Conservation (phyloP, 2,113 vertebrate genomes). For the Microtus pennsylvanicus region DNA sequence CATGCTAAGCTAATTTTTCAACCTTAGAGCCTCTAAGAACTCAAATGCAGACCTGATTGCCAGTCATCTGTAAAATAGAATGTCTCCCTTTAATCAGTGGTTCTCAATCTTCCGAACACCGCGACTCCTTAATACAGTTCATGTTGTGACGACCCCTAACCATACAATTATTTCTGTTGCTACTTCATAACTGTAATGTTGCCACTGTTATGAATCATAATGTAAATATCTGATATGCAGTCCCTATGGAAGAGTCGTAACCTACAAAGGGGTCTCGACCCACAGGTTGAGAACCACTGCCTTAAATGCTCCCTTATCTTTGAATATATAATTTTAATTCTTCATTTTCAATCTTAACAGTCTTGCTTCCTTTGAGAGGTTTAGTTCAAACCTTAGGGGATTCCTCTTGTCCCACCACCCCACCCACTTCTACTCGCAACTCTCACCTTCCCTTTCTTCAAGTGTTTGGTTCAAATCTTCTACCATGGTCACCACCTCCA, state of each 20-base stretch:
- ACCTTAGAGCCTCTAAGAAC: neutral
- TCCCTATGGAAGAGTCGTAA: neutral
- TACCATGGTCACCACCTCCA: conserved; percentile 68
- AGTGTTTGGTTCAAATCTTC: conserved; percentile 73
- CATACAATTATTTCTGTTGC: neutral
- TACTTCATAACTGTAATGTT: neutral
- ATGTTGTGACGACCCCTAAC: neutral
- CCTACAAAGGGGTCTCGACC: neutral
- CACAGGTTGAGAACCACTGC: neutral
- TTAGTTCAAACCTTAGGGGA: neutral
- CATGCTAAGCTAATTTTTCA: neutral
- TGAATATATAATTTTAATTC: neutral
- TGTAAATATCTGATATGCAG: neutral
- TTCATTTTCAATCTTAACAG: neutral
- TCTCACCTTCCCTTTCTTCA: conserved; percentile 76
- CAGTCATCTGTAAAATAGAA: neutral
- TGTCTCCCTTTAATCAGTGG: neutral
- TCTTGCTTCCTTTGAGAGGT: neutral
- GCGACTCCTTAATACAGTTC: neutral
- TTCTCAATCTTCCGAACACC: neutral
- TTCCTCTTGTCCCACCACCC: no score
- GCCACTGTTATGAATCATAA: neutral
- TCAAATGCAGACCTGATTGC: neutral
- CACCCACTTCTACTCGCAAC: neutral
- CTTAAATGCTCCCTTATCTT: neutral